Conservation (phyloP, 2,113 vertebrate species). For the Agapornis roseicollis region DNA sequence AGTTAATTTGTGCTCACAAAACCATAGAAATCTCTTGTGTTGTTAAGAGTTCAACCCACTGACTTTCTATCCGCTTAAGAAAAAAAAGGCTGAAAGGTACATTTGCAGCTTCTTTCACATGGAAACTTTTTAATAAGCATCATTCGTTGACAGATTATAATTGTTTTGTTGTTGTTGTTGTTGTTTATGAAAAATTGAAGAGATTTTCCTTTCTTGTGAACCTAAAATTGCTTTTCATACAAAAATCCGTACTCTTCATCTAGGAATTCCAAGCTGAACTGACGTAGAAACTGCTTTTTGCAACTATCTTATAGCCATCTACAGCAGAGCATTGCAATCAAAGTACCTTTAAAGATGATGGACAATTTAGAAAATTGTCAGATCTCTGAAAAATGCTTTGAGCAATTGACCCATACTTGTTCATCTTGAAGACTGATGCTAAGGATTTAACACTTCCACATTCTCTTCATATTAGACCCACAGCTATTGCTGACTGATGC, state of each 20-base stretch:
- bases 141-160: background rate
- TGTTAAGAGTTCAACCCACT: background rate
- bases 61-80: background rate
- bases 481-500: conserved; percentile 18
- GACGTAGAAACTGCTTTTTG: background rate
- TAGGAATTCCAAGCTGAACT: background rate
- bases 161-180: background rate
- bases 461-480: conserved; percentile 41
- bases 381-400: conserved; percentile 52
- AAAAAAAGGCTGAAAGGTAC: background rate
- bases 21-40: background rate
- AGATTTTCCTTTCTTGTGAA: background rate
- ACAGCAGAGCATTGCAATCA: background rate
- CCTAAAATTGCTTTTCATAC: background rate
- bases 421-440: conserved; percentile 48
- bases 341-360: conserved; percentile 44
- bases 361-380: conserved; percentile 63
- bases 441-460: conserved; percentile 34
- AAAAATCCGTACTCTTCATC: background rate
- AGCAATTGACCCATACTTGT: conserved; percentile 49
- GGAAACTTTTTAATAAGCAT: background rate
- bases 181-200: background rate
- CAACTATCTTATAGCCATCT: background rate
- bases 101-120: background rate
- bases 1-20: background rate